A percentile compares a stretch with the other conserved stretches of the same genome.
Evolutionary conservation across 2,113 vertebrate genomes (phyloP).

Genomic region (Tapirus terrestris): DNA sequence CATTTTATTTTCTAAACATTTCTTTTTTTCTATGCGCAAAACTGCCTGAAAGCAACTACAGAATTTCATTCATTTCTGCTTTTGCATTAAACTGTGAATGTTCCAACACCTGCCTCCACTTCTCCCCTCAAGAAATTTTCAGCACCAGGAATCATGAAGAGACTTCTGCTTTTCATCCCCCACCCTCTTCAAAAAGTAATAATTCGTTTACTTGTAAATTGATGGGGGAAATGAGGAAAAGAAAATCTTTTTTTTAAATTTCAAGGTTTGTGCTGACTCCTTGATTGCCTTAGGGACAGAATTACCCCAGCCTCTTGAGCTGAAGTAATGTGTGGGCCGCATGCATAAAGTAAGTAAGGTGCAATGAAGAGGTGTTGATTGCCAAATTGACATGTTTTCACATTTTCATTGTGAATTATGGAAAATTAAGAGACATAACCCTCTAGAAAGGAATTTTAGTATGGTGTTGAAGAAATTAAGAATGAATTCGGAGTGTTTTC

Average conservation of each 20-base stretch:
- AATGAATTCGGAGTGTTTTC: constrained; percentile 72
- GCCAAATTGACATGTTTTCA: constrained; percentile 84
- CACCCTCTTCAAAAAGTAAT: constrained; percentile 83
- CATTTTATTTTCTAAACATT: constrained; percentile 93
- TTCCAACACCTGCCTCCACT: constrained; percentile 89
- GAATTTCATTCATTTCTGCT: constrained; percentile 91
- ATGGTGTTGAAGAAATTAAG: constrained; percentile 75
- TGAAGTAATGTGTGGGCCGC: constrained; percentile 75
- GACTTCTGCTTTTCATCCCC: constrained; percentile 81
- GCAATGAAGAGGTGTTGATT: constrained; percentile 82
- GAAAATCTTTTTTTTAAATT: constrained; percentile 75
- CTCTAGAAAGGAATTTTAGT: constrained; percentile 71
- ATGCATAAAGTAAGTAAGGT: constrained; percentile 78
- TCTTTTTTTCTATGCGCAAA: constrained; percentile 92
- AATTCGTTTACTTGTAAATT: constrained; percentile 82
- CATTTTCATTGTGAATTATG: constrained; percentile 72
- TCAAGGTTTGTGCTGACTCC: constrained; percentile 84
- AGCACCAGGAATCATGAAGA: constrained; percentile 85
- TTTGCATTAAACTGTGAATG: constrained; percentile 92
- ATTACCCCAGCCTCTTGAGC: constrained; percentile 83
- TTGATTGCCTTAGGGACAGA: constrained; percentile 88
- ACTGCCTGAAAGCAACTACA: constrained; percentile 93
- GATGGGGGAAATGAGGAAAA: constrained; percentile 76
- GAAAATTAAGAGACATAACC: constrained; percentile 66
- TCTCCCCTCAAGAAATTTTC: constrained; percentile 85